phyloP scores from a whole-genome alignment of 2,888 invertebrate species.

The Euproctis similis region DNA sequence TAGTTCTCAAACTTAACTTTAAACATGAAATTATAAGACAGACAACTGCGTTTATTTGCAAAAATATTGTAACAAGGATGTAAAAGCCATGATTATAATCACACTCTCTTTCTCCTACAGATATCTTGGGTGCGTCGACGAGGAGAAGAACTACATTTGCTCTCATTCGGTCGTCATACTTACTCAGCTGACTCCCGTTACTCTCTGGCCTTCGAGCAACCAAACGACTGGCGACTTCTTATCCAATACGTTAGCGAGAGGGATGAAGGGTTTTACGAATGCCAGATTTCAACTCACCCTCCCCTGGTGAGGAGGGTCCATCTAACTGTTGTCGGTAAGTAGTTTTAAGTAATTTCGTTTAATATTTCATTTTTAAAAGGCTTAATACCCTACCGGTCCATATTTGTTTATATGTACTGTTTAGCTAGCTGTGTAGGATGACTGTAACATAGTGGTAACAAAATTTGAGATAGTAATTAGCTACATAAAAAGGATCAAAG shows the following conservation, averaged over 20 bases:
- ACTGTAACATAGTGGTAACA: no score
- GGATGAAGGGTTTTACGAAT: constrained; percentile 87
- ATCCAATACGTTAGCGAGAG: constrained; percentile 83
- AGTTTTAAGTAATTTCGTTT: constrained; percentile 15
- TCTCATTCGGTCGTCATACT: constrained; percentile 81
- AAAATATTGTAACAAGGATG: no score
- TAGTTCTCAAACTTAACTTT: no score
- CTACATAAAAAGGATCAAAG: no score
- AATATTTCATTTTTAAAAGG: no score
- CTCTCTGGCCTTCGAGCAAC: constrained; percentile 80
- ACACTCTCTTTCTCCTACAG: constrained; percentile 32
- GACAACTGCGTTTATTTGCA: no score
- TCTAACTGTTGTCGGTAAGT: constrained; percentile 84
- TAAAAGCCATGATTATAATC: no score
- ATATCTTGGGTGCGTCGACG: constrained; percentile 83
- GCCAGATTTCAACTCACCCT: constrained; percentile 87
- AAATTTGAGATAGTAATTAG: no score
- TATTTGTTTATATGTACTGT: no score
- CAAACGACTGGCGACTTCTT: constrained; percentile 85
- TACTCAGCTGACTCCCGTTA: constrained; percentile 81
- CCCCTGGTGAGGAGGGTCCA: constrained; percentile 81
- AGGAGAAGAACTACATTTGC: constrained; percentile 79
- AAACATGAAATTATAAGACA: no score
- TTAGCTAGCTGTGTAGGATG: no score
- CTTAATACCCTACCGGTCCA: no score